Conservation (phyloP, 2,888 invertebrate species). For the Leptarthrus brevirostris region DNA sequence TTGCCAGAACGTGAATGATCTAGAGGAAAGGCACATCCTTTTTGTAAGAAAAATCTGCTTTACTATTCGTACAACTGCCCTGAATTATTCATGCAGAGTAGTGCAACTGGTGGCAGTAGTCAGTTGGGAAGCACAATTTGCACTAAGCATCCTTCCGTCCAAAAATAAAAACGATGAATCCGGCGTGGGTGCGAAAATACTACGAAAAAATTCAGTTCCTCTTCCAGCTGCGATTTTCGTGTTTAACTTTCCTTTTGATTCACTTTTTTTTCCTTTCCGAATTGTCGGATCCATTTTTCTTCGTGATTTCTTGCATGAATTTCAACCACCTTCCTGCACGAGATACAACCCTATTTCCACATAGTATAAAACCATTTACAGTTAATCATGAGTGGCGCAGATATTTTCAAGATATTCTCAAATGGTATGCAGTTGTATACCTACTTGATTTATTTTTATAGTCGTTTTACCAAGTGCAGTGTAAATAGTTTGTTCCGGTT, state of each 20-base stretch:
- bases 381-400: conserved; percentile 18
- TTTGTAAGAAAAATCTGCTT: no score
- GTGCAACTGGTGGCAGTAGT: conserved; percentile 1
- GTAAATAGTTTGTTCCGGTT: conserved; percentile 4
- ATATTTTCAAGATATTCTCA: conserved; percentile 21
- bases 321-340: no score
- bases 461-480: not conserved
- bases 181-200: no score
- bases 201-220: not conserved
- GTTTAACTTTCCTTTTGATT: not conserved
- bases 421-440: no score
- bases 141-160: not conserved
- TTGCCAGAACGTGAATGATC: no score
- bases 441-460: not conserved
- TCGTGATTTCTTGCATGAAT: conserved; percentile 28
- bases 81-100: not conserved
- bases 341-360: no score
- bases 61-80: not conserved
- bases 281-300: conserved; percentile 17
- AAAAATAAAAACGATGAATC: not conserved
- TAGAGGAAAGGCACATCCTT: no score
- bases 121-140: not conserved
- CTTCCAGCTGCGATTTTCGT: not conserved
- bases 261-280: not conserved
- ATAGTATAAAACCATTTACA: not conserved